Evolutionary conservation across 2,888 invertebrate species (phyloP).

Genomic region (Uloborus plumipes): DNA sequence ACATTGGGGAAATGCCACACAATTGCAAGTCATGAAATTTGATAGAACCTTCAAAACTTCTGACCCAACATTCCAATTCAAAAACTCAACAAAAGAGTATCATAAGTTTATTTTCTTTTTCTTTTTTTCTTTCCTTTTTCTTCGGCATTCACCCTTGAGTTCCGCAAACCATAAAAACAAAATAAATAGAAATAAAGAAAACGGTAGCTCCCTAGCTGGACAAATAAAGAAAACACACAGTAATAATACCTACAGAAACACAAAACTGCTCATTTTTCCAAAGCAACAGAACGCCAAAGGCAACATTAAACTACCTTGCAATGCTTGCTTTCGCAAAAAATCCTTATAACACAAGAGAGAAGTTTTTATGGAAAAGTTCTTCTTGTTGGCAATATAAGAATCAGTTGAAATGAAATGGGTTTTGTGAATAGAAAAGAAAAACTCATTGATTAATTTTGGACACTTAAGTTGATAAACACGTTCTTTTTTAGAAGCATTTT

Average conservation of each 20-base stretch:
- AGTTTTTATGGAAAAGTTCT: no score
- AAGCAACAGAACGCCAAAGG: slow-evolving; percentile 16
- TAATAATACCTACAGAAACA: slow-evolving; percentile 50
- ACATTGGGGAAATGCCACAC: no score
- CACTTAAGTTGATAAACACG: no score
- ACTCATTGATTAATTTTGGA: no score
- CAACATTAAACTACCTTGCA: not conserved
- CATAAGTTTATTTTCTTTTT: no score
- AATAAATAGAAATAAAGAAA: slow-evolving; percentile 23
- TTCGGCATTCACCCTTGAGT: not conserved
- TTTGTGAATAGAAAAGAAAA: no score
- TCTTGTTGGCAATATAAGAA: no score
- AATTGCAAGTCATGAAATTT: no score
- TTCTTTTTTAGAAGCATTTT: no score
- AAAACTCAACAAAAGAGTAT: slow-evolving; percentile 3
- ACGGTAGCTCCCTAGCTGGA: slow-evolving; percentile 37
- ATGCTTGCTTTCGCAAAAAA: no score
- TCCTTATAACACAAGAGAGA: no score
- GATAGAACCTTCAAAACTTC: slow-evolving; percentile 12
- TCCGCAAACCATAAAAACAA: slow-evolving; percentile 40
- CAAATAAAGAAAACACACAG: slow-evolving; percentile 35
- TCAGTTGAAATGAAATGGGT: no score
- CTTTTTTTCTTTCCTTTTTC: not conserved
- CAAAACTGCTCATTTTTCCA: slow-evolving; percentile 33
- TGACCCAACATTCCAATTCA: not conserved